Percentiles rank a stretch among this genome's conserved stretches.
Conservation (phyloP, 2,113 vertebrate genomes). For the Thalassoma bifasciatum region DNA sequence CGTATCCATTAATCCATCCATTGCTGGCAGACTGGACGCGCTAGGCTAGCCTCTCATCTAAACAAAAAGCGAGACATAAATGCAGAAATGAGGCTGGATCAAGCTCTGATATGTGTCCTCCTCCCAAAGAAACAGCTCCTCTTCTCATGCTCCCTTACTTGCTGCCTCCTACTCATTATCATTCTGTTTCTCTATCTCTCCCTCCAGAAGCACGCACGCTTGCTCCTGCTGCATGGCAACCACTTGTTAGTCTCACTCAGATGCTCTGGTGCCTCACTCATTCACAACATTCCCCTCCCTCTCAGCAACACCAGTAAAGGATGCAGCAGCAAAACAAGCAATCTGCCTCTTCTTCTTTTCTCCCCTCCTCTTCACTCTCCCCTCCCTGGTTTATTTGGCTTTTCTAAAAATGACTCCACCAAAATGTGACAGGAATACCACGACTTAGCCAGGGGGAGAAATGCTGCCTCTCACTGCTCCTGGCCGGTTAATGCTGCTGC, state of each 20-base stretch:
- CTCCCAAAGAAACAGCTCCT: constrained; percentile 62
- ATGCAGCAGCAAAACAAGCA: constrained; percentile 64
- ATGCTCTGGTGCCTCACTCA: constrained; percentile 72
- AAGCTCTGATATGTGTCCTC: constrained; percentile 53
- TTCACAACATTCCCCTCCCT: constrained; percentile 61
- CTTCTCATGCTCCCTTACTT: constrained; percentile 70
- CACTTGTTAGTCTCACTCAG: constrained; percentile 82
- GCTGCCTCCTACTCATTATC: constrained; percentile 81
- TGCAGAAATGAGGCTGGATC: constrained; percentile 39
- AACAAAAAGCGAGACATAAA: constrained; percentile 46
- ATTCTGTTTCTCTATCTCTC: constrained; percentile 80
- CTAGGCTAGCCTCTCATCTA: constrained; percentile 45
- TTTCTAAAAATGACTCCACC: constrained; percentile 55
- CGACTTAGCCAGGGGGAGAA: constrained; percentile 40
- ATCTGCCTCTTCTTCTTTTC: constrained; percentile 35
- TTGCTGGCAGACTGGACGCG: constrained; percentile 49
- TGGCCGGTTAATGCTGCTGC: constrained; percentile 61
- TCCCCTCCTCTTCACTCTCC: constrained; percentile 24
- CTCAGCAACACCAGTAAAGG: constrained; percentile 43
- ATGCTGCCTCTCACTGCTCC: constrained; percentile 56
- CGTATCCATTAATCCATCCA: constrained; percentile 54
- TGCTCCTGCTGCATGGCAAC: constrained; percentile 80
- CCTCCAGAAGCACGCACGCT: constrained; percentile 72
- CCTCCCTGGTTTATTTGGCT: constrained; percentile 42
- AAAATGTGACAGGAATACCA: constrained; percentile 62